Evolutionary conservation across 2,797 vertebrate genomes (phyloP), one percentile per base, ranked within the genome.

Genomic region (Epinephelus malabaricus): DNA sequence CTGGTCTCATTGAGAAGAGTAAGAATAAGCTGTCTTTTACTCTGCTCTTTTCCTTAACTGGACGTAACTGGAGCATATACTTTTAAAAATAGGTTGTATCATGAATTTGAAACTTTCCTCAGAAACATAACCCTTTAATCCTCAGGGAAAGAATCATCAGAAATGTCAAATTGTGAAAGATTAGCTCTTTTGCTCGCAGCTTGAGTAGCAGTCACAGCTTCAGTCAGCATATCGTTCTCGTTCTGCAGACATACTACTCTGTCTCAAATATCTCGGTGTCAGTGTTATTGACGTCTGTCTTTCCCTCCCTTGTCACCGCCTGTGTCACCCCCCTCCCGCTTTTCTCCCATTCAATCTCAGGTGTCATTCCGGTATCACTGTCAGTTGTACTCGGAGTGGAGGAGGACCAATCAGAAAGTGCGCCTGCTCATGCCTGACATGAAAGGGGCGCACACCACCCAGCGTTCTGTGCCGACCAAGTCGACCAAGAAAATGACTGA

Each of bases 291-390:
- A 83, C 5, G 25, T 47, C 51, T 59, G 40, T 74, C 46, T 79
- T 65, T 81, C 60, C 18, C 38, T 70, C 59, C 27, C 47, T 25
- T 68, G 49, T 85, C 50, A 59, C 23, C 66, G 66, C 34, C 46
- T 9, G 56, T 69, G 60, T 30, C 3, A 0, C 27, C 63, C 65
- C 34, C 14, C 50, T 27, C 56, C 68, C 15, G 1, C 45, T 73
- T 47, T 45, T 2, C 63, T 76, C 51, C 64, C 46, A 27, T 60
- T 46, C 76, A 23, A 63, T 75, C 76, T 84, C 91, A 96, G 98
- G 97, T 99, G 64, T 99, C 97, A 21, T 99, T 99, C 96, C 97
- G 97, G 84, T 99, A 99, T 94, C 98, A 99, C 93, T 99, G 98
- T 96, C 97, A 99, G 96, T 92, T 99, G 83, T 99, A 99, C 93